phyloP scores from a whole-genome alignment of 1,140 invertebrate genomes.

The Sinella curviseta region DNA sequence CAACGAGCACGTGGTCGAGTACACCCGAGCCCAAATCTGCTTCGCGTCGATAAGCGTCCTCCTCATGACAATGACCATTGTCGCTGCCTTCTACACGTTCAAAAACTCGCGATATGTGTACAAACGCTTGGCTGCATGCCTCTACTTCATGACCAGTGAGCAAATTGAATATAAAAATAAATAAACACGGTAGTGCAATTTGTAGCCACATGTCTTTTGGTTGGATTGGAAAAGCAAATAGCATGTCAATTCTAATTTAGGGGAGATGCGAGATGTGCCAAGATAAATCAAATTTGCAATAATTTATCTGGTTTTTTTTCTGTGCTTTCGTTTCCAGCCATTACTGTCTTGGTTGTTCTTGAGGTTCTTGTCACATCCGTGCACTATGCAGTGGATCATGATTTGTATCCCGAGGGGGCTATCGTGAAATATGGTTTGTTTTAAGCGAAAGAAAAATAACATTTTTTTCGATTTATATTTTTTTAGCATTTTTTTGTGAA shows the following conservation, averaged over 20 bases:
- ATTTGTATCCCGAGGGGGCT: neutral
- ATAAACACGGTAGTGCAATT: conserved; percentile 8
- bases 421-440: conserved; percentile 4
- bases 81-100: conserved; percentile 83
- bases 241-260: too few relatives aligned
- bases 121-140: conserved; percentile 78
- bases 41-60: conserved; percentile 80
- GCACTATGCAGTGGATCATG: conserved; percentile 62
- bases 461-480: neutral
- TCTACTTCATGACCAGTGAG: conserved; percentile 80
- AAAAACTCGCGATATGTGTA: conserved; percentile 84
- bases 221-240: too few relatives aligned
- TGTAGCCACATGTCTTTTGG: conserved; percentile 14
- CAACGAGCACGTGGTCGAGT: conserved; percentile 58
- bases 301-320: conserved; percentile 9
- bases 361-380: conserved; percentile 74
- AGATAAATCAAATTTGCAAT: too few relatives aligned
- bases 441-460: neutral
- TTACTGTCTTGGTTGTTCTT: conserved; percentile 73
- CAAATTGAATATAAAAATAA: conserved; percentile 26
- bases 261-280: too few relatives aligned
- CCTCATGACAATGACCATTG: conserved; percentile 74
- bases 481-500: neutral
- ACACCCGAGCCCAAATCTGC: conserved; percentile 76
- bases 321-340: conserved; percentile 59